phyloP scores from a whole-genome alignment of 92 coral and sea anemone genomes.

The Galaxea fascicularis region DNA sequence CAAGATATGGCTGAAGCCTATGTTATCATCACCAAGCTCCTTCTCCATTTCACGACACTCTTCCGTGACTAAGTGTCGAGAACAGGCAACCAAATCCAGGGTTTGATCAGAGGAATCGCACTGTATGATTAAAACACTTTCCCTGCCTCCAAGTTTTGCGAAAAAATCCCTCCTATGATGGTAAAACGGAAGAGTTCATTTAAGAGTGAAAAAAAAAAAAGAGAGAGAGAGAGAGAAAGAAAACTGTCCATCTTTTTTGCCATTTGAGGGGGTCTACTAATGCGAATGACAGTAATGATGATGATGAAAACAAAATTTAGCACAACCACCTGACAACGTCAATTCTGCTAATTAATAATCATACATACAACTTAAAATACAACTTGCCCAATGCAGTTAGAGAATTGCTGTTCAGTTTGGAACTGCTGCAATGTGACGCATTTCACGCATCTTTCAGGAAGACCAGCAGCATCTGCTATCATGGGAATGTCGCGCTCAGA shows the following conservation, averaged over 20 bases:
- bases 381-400: conserved; percentile 62
- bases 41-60: conserved; percentile 39
- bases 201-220: neutral
- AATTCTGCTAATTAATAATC: too few species aligned
- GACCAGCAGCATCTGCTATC: conserved; percentile 47
- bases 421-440: conserved; percentile 64
- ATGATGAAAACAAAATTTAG: too few species aligned
- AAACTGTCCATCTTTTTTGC: too few species aligned
- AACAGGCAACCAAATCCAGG: conserved; percentile 63
- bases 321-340: too few species aligned
- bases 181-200: too few species aligned
- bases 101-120: conserved; percentile 69
- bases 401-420: conserved; percentile 77
- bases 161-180: conserved; percentile 62
- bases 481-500: conserved; percentile 33
- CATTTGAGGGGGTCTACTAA: too few species aligned
- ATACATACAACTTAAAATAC: neutral
- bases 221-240: neutral
- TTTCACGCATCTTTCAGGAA: conserved; percentile 26
- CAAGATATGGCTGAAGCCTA: conserved; percentile 54
- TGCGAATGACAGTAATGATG: too few species aligned
- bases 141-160: conserved; percentile 59
- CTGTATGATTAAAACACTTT: conserved; percentile 68
- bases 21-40: conserved; percentile 23
- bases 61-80: conserved; percentile 70